These are phyloP conservation scores for Lepetodrilus schrolli DNA, from an alignment of 2,888 invertebrate genomes.

Conservation along the genomic window DNA sequence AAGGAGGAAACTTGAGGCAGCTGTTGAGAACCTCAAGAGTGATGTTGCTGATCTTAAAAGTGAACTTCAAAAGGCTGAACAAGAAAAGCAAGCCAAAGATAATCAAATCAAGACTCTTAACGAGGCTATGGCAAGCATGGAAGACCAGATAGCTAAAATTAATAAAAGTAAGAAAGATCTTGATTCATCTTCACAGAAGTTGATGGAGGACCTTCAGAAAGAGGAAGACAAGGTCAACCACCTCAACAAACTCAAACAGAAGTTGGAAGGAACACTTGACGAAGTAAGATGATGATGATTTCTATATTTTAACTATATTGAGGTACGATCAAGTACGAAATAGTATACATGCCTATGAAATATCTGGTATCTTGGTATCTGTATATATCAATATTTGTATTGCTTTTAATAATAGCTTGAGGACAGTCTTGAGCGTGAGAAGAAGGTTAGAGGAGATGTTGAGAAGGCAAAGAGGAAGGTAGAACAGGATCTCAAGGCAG, in stretches of 20 bases:
- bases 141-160: constrained; percentile 98
- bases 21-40: constrained; percentile 95
- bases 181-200: constrained; percentile 82
- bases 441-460: constrained; percentile 97
- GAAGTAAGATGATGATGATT: constrained; percentile 77
- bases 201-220: constrained; percentile 79
- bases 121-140: constrained; percentile 98
- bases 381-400: too few species aligned
- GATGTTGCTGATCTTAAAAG: constrained; percentile 97
- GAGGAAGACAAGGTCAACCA: constrained; percentile 99
- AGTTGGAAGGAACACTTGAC: constrained; percentile 98
- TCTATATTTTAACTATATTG: background rate
- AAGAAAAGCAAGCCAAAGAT: constrained; percentile 98
- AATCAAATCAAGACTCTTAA: constrained; percentile 88
- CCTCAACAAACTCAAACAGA: constrained; percentile 98
- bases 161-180: constrained; percentile 99
- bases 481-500: constrained; percentile 96
- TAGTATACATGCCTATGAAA: too few species aligned
- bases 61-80: constrained; percentile 83
- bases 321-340: too few species aligned
- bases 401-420: constrained; percentile 86
- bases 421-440: constrained; percentile 98
- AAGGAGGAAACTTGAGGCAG: constrained; percentile 98
- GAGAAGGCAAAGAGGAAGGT: constrained; percentile 99
- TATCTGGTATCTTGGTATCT: too few species aligned